Conservation (phyloP, 1,140 invertebrate genomes). For the Eriocheir sinensis region DNA sequence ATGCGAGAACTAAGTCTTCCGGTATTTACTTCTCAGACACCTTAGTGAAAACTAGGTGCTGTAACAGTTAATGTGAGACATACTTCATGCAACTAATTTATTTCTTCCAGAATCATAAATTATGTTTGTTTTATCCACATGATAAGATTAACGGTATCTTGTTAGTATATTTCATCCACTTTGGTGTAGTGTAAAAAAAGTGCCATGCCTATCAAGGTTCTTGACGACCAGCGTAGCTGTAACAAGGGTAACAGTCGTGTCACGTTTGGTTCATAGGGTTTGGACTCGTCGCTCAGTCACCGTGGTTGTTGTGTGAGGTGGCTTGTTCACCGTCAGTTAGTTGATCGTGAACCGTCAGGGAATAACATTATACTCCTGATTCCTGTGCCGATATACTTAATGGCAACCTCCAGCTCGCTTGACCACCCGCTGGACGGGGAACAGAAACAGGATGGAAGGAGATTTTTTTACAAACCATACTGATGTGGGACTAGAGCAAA, state of each 20-base stretch:
- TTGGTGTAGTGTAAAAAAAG: too few species aligned
- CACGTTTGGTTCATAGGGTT: not conserved
- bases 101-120: too few species aligned
- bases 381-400: not conserved
- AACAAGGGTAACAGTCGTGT: not conserved
- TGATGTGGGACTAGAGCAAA: not conserved
- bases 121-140: too few species aligned
- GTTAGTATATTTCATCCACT: too few species aligned
- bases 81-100: too few species aligned
- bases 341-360: not conserved
- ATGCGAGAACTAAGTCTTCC: not conserved
- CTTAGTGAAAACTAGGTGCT: slow-evolving; percentile 26
- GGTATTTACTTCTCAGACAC: not conserved
- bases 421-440: not conserved
- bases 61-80: too few species aligned
- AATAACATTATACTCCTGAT: slow-evolving; percentile 26
- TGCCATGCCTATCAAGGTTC: not conserved
- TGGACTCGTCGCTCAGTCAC: not conserved
- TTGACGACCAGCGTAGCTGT: not conserved
- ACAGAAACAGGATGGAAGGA: slow-evolving; percentile 34
- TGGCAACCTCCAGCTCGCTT: not conserved
- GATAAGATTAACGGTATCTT: too few species aligned
- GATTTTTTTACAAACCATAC: slow-evolving; percentile 38
- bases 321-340: not conserved
- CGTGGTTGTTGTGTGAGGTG: not conserved